Evolutionary conservation across 2,888 invertebrate species (phyloP).

Genomic region (Marasmarcha lunaedactyla): DNA sequence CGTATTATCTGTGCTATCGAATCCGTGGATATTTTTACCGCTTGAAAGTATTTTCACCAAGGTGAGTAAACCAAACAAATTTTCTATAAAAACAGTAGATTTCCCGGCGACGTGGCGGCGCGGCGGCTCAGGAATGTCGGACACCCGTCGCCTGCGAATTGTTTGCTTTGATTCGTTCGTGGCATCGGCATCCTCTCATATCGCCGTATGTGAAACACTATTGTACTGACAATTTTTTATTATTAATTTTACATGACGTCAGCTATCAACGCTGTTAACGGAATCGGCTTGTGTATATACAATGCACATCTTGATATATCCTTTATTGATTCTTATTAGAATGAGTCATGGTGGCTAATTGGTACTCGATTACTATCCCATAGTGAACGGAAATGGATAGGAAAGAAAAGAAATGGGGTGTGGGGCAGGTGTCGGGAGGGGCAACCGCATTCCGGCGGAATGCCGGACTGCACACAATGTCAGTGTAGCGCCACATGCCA

Average conservation of each 20-base stretch:
- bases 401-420: conserved; percentile 41
- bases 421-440: conserved; percentile 35
- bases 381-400: conserved; percentile 55
- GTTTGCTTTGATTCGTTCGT: conserved; percentile 3
- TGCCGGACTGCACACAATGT: conserved; percentile 67
- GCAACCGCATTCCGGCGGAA: conserved; percentile 68
- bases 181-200: conserved; percentile 3
- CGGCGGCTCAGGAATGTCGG: conserved; percentile 39
- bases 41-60: conserved; percentile 44
- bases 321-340: background rate
- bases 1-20: conserved; percentile 65
- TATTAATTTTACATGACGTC: conserved; percentile 26
- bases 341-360: background rate
- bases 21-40: conserved; percentile 61
- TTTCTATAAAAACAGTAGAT: conserved; percentile 26
- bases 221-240: conserved; percentile 6
- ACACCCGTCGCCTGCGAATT: too few species aligned
- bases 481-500: conserved; percentile 54
- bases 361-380: conserved; percentile 23
- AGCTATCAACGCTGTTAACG: conserved; percentile 16
- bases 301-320: conserved; percentile 1
- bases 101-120: conserved; percentile 48
- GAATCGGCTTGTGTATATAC: background rate
- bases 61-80: conserved; percentile 58
- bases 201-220: background rate